Evolutionary conservation across 2,888 invertebrate genomes (phyloP).

Genomic region (Pheosia tremula): DNA sequence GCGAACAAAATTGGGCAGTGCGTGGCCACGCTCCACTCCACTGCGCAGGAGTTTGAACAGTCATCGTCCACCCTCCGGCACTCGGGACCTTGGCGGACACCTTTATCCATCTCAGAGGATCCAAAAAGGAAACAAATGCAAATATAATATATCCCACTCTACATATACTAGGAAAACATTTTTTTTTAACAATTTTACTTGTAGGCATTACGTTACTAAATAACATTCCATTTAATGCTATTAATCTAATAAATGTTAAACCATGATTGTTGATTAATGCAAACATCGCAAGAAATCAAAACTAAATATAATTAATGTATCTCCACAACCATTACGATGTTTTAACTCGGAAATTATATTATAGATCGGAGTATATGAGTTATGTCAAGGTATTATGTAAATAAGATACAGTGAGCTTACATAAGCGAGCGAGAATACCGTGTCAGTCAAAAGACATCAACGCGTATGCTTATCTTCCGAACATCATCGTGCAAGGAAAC

Average conservation of each 20-base stretch:
- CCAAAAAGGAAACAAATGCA: not conserved
- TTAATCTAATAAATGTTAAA: slow-evolving; percentile 10
- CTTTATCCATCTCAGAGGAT: not conserved
- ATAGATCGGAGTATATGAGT: slow-evolving; percentile 19
- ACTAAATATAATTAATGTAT: slow-evolving; percentile 9
- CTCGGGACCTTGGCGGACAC: not conserved
- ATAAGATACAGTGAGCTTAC: slow-evolving; percentile 32
- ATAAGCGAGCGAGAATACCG: slow-evolving; percentile 25
- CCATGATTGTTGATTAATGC: slow-evolving; percentile 20
- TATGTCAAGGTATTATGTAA: slow-evolving; percentile 37
- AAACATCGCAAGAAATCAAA: slow-evolving; percentile 20
- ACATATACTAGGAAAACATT: not conserved
- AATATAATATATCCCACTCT: not conserved
- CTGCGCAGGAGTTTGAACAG: slow-evolving; percentile 60
- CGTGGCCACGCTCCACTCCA: slow-evolving; percentile 60
- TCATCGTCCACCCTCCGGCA: slow-evolving; percentile 51
- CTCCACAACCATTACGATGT: slow-evolving; percentile 21
- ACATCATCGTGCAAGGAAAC: slow-evolving; percentile 34
- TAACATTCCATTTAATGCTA: not conserved
- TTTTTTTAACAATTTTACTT: not conserved
- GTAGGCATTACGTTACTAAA: too few species aligned
- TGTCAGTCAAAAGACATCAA: slow-evolving; percentile 55
- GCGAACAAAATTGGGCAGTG: slow-evolving; percentile 57
- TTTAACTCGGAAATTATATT: slow-evolving; percentile 19
- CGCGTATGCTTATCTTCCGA: slow-evolving; percentile 46